Conservation (phyloP, 2,888 invertebrate genomes). For the Cheilosia vulpina region DNA sequence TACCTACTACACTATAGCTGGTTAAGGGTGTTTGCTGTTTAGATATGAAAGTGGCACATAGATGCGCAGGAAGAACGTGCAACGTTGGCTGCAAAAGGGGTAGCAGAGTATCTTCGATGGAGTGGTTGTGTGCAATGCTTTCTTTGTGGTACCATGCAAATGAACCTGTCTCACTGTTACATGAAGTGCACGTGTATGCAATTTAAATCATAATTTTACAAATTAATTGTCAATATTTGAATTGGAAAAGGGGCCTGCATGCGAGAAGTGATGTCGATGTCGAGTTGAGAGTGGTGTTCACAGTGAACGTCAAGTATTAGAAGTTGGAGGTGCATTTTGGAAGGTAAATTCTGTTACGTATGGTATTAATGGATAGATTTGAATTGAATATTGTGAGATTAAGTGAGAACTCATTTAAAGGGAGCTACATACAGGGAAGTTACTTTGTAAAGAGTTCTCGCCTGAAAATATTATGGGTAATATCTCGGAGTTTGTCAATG, state of each 20-base stretch:
- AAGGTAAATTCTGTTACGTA: no score
- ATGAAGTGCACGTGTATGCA: slow-evolving; percentile 26
- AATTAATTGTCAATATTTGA: slow-evolving; percentile 26
- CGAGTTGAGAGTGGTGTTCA: no score
- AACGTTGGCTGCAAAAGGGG: neutral
- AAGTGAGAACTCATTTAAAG: no score
- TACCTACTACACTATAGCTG: neutral
- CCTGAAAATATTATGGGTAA: no score
- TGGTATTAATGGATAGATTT: no score
- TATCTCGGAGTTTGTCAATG: no score
- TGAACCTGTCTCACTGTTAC: neutral
- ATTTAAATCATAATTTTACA: slow-evolving; percentile 27
- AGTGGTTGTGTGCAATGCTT: neutral
- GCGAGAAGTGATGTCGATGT: neutral
- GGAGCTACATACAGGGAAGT: no score
- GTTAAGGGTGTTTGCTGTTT: neutral
- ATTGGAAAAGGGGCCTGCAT: neutral
- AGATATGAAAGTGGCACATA: slow-evolving; percentile 9
- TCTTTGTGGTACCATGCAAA: neutral
- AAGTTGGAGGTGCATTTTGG: no score
- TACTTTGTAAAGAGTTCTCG: no score
- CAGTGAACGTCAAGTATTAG: no score
- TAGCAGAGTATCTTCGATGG: neutral
- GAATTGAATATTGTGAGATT: no score
- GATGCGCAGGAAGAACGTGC: neutral